These are phyloP conservation scores for Tangara arthus DNA, from an alignment of 2,797 vertebrate species.

Conservation along the genomic window DNA sequence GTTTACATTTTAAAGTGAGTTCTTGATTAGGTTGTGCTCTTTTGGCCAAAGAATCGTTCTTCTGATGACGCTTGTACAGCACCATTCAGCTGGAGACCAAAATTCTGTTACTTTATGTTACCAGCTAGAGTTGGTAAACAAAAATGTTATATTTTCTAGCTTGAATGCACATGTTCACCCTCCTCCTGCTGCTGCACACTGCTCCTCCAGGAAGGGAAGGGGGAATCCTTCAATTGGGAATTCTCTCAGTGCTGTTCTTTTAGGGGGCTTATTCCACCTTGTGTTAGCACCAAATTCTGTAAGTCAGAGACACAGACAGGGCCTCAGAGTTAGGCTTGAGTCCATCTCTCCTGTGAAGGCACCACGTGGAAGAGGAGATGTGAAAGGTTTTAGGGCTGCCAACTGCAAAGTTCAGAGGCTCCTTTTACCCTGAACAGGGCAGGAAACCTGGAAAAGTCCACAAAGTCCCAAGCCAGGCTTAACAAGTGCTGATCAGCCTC, in stretches of 20 bases:
- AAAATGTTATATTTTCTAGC: background rate
- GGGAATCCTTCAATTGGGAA: background rate
- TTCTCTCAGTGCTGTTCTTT: accelerated
- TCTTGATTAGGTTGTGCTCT: background rate
- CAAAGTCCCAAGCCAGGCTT: background rate
- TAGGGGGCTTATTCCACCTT: background rate
- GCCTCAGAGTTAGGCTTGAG: background rate
- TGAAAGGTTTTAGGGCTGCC: background rate
- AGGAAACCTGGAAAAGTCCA: background rate
- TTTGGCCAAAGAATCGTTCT: background rate
- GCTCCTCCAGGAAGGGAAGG: background rate
- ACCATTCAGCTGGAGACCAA: background rate
- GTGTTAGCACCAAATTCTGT: background rate
- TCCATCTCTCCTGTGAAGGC: background rate
- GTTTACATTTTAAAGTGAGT: background rate
- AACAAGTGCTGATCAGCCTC: background rate
- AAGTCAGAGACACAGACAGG: background rate
- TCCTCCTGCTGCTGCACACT: background rate
- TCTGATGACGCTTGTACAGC: background rate
- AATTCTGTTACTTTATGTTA: background rate
- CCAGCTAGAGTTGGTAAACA: background rate
- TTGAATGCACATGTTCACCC: background rate
- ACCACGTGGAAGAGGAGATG: background rate
- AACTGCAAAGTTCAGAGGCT: background rate
- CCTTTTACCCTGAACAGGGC: background rate